A percentile compares a stretch with the other conserved stretches of the same genome.
Conservation (phyloP, 2,888 invertebrate genomes). For the Agrotis puta region DNA sequence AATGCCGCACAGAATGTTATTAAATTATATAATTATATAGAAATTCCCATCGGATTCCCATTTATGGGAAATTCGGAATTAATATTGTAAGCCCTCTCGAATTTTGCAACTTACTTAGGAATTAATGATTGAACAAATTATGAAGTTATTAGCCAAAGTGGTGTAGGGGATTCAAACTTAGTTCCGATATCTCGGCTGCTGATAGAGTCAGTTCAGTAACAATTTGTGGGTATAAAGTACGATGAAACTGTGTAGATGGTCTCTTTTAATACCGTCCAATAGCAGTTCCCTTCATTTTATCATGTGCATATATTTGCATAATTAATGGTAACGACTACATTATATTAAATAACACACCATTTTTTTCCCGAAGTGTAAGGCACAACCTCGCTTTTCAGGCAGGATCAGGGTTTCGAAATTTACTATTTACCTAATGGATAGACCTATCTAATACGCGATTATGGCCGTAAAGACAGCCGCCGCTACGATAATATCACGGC, state of each 20-base stretch:
- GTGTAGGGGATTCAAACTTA: conserved; percentile 45
- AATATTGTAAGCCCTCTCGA: conserved; percentile 38
- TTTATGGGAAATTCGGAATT: conserved; percentile 31
- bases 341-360: background rate
- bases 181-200: conserved; percentile 32
- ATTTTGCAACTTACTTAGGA: conserved; percentile 40
- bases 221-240: conserved; percentile 7
- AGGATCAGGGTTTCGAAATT: too few species aligned
- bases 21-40: too few species aligned
- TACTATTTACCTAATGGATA: too few species aligned
- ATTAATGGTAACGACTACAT: background rate
- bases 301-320: background rate
- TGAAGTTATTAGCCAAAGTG: conserved; percentile 53
- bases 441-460: too few species aligned
- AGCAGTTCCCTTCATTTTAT: background rate
- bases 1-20: background rate
- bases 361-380: background rate
- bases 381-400: background rate
- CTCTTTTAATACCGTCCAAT: background rate
- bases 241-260: background rate
- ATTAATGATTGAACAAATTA: conserved; percentile 58
- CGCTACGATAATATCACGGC: too few species aligned
- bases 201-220: conserved; percentile 32
- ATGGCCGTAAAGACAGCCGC: too few species aligned
- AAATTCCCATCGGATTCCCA: conserved; percentile 26